Evolutionary conservation across 2,113 vertebrate species (phyloP).

Genomic region (Percopsis transmontana): DNA sequence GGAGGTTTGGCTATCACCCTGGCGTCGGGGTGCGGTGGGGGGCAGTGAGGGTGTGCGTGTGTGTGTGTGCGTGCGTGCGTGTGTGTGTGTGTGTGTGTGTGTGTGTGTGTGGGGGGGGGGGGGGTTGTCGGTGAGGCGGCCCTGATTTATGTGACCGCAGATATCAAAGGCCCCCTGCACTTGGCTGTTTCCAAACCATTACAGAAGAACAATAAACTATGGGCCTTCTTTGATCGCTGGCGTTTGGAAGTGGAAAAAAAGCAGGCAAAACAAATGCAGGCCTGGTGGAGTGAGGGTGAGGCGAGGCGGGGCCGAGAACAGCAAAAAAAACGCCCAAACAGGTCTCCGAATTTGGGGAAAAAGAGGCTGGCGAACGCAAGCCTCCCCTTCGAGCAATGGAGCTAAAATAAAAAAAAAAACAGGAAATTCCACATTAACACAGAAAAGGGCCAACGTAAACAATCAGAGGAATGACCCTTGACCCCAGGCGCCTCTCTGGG

Average conservation of each 20-base stretch:
- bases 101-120: slow-evolving; percentile 26
- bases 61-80: slow-evolving; percentile 18
- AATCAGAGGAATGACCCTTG: slow-evolving; percentile 72
- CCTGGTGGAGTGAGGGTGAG: slow-evolving; percentile 25
- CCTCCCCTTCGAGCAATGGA: slow-evolving; percentile 37
- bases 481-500: slow-evolving; percentile 46
- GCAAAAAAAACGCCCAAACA: slow-evolving; percentile 34
- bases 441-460: slow-evolving; percentile 73
- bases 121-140: slow-evolving; percentile 53
- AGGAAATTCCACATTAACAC: slow-evolving; percentile 80
- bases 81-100: slow-evolving; percentile 29
- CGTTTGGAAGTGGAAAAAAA: slow-evolving; percentile 51
- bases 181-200: slow-evolving; percentile 78
- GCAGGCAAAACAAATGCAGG: slow-evolving; percentile 2
- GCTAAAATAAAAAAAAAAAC: slow-evolving; percentile 57
- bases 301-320: slow-evolving; percentile 45
- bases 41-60: background rate
- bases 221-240: slow-evolving; percentile 64
- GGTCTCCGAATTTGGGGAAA: slow-evolving; percentile 55
- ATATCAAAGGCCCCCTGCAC: slow-evolving; percentile 73
- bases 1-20: too few relatives aligned
- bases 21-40: background rate
- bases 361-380: slow-evolving; percentile 46
- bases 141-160: slow-evolving; percentile 66
- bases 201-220: slow-evolving; percentile 76